Base-by-base conservation (phyloP, 2,888 invertebrate genomes). In the Diadromus collaris region DNA sequence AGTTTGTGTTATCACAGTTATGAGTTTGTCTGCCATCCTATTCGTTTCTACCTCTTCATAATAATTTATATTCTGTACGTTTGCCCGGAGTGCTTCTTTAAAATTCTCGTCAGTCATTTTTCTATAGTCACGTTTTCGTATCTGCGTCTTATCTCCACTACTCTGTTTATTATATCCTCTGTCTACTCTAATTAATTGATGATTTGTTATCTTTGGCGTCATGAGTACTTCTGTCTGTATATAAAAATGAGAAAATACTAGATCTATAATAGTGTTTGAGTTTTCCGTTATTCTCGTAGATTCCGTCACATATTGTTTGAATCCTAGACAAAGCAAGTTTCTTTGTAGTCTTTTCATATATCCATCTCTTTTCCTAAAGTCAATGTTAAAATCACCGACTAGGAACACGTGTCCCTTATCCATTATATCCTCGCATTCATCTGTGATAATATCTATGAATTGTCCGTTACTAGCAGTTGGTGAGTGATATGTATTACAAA, bases 131-230 rank as follows among this genome's bases (percentile, higher is more conserved):
- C 75, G 34, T 16, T n/a, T 41, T n/a, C 32, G 32, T 13, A 34
- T 10, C 13, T 60, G 7, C 32, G 29, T 58, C 61, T 16, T 61
- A 64, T 38, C 7, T 24, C 21, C 54, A 34, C 71, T 27, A 16
- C 29, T 60, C 6, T 41, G n/a, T 9, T 67, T 29, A 38, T 34
- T 19, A 54, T 34, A 29, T 21, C 7, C 32, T 32, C 51, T 41
- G 29, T n/a, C 32, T 13, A 51, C 21, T 63, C 21, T 13, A 6
- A 54, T 21, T 21, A 70, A 64, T 16, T 69, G 38, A 51, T 76
- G 70, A 41, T 70, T 70, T 7, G 69, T 69, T 21, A 76, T 76
- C 41, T 63, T 71, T 4, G 71, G 71, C 38, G 65, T 67, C 9
- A 24, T 16, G 38, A 63, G 13, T 24, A 77, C 71, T 10, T 65